These are phyloP conservation scores for Xiphophorus birchmanni DNA, from an alignment of 2,797 vertebrate genomes.

Conservation along the genomic window DNA sequence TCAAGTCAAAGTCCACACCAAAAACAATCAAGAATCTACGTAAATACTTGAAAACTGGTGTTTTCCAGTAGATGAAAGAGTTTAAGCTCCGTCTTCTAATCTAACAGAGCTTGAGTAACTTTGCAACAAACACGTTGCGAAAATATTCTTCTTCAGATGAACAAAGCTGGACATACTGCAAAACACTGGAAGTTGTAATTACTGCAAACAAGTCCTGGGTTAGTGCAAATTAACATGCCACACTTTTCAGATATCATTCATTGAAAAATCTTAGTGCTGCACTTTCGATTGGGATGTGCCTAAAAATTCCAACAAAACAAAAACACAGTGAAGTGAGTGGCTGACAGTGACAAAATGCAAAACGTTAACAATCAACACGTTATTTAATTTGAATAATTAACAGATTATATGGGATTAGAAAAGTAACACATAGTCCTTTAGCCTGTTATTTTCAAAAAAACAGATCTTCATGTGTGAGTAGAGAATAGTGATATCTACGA, in stretches of 20 bases:
- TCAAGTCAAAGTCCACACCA: background rate
- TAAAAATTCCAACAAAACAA: background rate
- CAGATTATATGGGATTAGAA: background rate
- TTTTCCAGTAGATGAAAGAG: background rate
- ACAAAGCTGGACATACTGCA: background rate
- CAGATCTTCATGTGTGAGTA: background rate
- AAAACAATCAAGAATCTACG: background rate
- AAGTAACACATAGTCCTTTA: background rate
- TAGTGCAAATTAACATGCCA: background rate
- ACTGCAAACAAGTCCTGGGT: background rate
- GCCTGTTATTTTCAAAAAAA: background rate
- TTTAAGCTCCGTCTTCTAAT: background rate
- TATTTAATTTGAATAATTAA: background rate
- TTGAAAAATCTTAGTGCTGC: background rate
- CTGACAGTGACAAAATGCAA: background rate
- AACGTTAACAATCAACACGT: background rate
- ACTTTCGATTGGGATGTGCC: background rate
- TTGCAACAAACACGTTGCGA: background rate
- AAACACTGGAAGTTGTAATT: background rate
- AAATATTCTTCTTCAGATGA: background rate
- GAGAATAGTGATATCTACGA: background rate
- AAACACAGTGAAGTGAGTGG: background rate
- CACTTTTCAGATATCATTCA: background rate
- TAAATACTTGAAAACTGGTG: background rate
- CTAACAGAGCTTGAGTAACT: background rate